Evolutionary conservation across 2,888 invertebrate species (phyloP), one percentile per base, ranked within the genome.

Genomic region (Papilio elwesi): DNA sequence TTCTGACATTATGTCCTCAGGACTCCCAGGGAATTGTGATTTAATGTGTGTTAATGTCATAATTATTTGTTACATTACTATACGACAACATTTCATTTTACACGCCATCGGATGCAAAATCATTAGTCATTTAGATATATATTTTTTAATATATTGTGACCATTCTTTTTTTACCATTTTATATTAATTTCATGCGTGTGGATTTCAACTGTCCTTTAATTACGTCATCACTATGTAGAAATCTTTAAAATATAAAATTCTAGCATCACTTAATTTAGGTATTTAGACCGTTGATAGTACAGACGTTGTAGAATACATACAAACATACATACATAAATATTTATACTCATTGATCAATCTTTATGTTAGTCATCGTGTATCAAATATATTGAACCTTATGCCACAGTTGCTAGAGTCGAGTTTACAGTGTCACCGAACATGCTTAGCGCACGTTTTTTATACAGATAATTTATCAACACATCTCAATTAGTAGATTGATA

Each of bases 1-100:
- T 88, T 77, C 85, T 91, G 92, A 89, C 85, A 78, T 91, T 92
- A 90, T 92, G 91, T 85, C 90, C 91, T 87, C 90, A 89, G 76
- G 86, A 78, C 89, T 92, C 91, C 90, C 91, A 79, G 77, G 74
- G 68, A 78, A 78, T 59, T 70, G 36, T 51, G 49, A 68, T 75
- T 71, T 75, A 71, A 66, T 63, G 43, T 13, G 15, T 68, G 7
- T 48, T 53, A 12, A 67, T 38, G 15, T 38, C 38, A 62, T 62
- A 38, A 66, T 26, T 52, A 52, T 51, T 52, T 53, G 47, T 26
- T 55, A 65, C 36, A 53, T 69, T 68, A 47, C 55, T 15, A 16
- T 47, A 9, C 38, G 43, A n/a, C 1, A 43, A 38, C 43, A 43
- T 62, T 43, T 43, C 59, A 62, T 43, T 62, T 43, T 62, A 43